Evolutionary conservation across 2,113 vertebrate species (phyloP).

Genomic region (Phalacrocorax brasilianus): DNA sequence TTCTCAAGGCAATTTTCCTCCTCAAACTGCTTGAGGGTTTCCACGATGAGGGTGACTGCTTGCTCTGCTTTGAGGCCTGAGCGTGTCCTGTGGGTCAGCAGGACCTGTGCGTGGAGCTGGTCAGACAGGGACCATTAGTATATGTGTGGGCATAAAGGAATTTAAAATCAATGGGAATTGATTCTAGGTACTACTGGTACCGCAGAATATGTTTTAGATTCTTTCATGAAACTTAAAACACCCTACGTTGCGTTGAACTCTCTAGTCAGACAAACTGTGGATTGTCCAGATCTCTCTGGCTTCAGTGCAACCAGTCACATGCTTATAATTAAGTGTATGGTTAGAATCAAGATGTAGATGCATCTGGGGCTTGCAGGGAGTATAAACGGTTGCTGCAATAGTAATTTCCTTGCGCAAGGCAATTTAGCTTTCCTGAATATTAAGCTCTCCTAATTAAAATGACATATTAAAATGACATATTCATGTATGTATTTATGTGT

Average conservation of each 20-base stretch:
- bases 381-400: background rate
- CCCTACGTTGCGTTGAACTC: background rate
- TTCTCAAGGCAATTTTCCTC: background rate
- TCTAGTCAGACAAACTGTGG: background rate
- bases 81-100: background rate
- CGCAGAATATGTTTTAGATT: background rate
- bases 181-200: background rate
- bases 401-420: background rate
- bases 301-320: background rate
- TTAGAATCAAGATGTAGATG: background rate
- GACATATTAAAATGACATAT: background rate
- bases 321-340: background rate
- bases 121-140: rapidly evolving
- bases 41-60: background rate
- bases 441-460: background rate
- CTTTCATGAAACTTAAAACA: background rate
- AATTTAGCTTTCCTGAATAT: background rate
- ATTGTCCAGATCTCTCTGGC: background rate
- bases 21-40: background rate
- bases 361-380: background rate
- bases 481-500: background rate
- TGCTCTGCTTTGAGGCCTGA: background rate
- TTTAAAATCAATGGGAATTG: background rate
- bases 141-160: background rate
- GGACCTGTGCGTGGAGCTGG: background rate